Evolutionary conservation across 2,797 vertebrate genomes (phyloP), one percentile per base, ranked within the genome.

Genomic region (Eleutherodactylus coqui): DNA sequence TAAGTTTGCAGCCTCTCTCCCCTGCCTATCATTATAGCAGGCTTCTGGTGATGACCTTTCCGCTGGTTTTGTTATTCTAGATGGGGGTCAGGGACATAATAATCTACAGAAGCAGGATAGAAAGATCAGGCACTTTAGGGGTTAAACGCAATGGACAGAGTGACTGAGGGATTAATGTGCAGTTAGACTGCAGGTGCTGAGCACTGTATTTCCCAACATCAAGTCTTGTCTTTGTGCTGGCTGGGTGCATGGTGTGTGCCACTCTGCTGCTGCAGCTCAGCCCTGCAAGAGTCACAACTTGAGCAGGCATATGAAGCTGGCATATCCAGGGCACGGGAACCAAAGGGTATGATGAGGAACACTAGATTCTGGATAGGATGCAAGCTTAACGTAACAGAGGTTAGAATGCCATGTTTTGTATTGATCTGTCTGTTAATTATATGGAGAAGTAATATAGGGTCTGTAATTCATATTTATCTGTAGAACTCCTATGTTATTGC

Each of bases 161-260:
- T 69, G 67, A 85, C 62, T 45, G 75, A 76, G 49, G 76, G 84
- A 69, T 79, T 79, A 79, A 55, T 85, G 75, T 78, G 64, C 49
- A 79, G 75, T 53, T n/a, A 70, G 83, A 11, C 64, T 85, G 84
- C 84, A 85, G 83, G 83, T 85, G 83, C 83, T 79, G 62, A 45
- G 64, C 75, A n/a, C 83, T 79, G 83, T 32, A 64, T 85, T 58
- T 29, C 76, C 67, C 17, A 69, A 51, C 45, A 43, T 78, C 60
- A 67, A 67, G 75, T 53, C 73, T 45, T 84, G 73, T 47, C 36
- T 78, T 85, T 85, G 83, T 85, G 83, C 84, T 85, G 78, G 27
- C 80, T 34, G 60, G 36, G 51, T 79, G 76, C 75, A 47, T 36
- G 84, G 47, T 72, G 69, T 82, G 80, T 72, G 64, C 53, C 41